phyloP scores from a whole-genome alignment of 35 echinoderm and acorn worm genomes.

The Ophiothrix spiculata region DNA sequence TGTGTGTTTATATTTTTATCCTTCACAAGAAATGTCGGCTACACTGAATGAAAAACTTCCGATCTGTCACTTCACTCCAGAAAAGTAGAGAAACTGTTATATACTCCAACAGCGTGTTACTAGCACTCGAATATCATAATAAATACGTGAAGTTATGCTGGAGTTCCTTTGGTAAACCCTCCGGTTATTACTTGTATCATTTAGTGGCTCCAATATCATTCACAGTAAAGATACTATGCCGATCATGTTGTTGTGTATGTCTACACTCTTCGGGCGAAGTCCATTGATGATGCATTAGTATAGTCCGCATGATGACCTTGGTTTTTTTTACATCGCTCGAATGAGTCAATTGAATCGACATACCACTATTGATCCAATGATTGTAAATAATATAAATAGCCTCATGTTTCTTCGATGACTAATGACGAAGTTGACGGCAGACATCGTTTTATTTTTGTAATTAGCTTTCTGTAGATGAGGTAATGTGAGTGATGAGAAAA shows the following conservation, averaged over 20 bases:
- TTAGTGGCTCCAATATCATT: too few relatives aligned
- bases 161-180: not conserved
- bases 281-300: not conserved
- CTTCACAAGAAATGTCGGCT: not conserved
- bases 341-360: slow-evolving; percentile 2
- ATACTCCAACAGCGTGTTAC: not conserved
- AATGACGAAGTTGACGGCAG: too few relatives aligned
- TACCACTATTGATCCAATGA: too few relatives aligned
- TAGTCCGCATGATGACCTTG: too few relatives aligned
- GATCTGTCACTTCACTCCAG: not conserved
- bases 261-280: not conserved
- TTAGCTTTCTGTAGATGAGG: too few relatives aligned
- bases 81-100: not conserved
- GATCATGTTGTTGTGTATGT: not conserved
- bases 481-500: too few relatives aligned
- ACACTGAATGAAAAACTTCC: not conserved
- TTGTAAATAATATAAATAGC: too few relatives aligned
- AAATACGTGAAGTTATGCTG: slow-evolving; percentile 10
- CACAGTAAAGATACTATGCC: not conserved
- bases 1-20: not conserved
- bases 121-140: not conserved
- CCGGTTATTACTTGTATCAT: too few relatives aligned
- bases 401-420: too few relatives aligned
- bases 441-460: too few relatives aligned
- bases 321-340: not conserved